Evolutionary conservation across 2,113 vertebrate species (phyloP), one percentile per base, ranked within the genome.

Genomic region (Trichomycterus rosablanca): DNA sequence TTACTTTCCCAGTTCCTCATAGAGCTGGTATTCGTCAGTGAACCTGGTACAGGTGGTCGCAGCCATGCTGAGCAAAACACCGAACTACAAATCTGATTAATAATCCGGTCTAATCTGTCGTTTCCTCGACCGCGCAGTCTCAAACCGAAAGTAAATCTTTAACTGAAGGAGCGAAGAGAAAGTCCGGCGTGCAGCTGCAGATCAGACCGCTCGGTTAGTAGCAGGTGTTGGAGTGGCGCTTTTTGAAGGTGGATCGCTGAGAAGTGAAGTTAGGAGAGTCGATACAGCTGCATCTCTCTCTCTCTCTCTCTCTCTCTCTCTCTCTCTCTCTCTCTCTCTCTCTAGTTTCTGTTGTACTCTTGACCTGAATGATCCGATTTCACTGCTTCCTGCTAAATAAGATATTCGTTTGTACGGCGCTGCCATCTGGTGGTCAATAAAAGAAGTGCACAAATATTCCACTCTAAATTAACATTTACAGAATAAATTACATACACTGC

Each of bases 201-300:
- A 10, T 19, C 19, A 49, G 22, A 18, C 8, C 16, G 37, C 50
- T 19, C 26, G 16, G 50, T 46, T 3, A 45, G 48, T 9, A 35
- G 11, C n/a, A 16, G 46, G 34, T 7, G 12, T 22, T 65, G 53
- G 4, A 18, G 5, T 65, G 53, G 4, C 20, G 5, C 52, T 67
- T 42, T 56, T 67, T 23, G 23, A 60, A 59, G 73, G 16, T 20
- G 67, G 68, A 74, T 69, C 51, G 37, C 18, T 45, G 40, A 12
- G 18, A 19, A 68, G 68, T 26, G 24, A 81, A 74, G 79, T 82
- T 73, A 24, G 63, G 52, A 77, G 65, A n/a, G n/a, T n/a, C 68
- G 69, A 57, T 66, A 73, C 72, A 40, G 72, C 52, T 3, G 71
- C 9, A 34, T 59, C 67, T 62, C 57, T 8, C 24, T 68, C 63